A percentile compares a stretch with the other conserved stretches of the same genome.
phyloP scores from a whole-genome alignment of 2,113 vertebrate species.

The Hymenochirus boettgeri region DNA sequence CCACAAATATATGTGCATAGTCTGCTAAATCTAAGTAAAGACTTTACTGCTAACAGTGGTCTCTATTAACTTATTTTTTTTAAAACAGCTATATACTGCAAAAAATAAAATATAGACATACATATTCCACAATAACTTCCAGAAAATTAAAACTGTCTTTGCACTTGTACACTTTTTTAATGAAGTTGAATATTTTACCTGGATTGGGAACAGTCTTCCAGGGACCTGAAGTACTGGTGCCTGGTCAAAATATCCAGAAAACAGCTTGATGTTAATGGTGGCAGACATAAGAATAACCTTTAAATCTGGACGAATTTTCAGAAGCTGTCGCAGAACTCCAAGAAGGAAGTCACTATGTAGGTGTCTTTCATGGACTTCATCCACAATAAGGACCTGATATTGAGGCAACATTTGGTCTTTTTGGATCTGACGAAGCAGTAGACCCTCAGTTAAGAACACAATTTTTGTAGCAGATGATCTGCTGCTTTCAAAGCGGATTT shows the following conservation, averaged over 20 bases:
- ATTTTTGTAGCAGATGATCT: conserved; percentile 71
- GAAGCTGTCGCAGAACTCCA: conserved; percentile 71
- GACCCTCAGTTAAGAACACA: conserved; percentile 84
- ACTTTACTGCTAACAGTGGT: no score
- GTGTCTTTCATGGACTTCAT: conserved; percentile 88
- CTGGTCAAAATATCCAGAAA: conserved; percentile 70
- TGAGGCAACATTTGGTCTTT: conserved; percentile 61
- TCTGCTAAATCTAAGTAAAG: no score
- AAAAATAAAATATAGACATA: no score
- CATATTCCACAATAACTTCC: no score
- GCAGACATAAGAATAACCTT: conserved; percentile 89
- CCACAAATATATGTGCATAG: no score
- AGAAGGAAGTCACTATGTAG: conserved; percentile 85
- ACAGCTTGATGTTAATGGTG: conserved; percentile 88
- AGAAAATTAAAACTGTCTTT: no score
- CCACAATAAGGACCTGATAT: conserved; percentile 76
- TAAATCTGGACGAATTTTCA: conserved; percentile 63
- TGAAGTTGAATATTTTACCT: conserved; percentile 62
- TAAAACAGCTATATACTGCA: no score
- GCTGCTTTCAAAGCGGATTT: conserved; percentile 86
- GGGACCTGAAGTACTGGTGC: conserved; percentile 89
- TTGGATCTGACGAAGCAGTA: conserved; percentile 84
- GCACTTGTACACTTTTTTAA: no score
- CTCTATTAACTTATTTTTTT: no score
- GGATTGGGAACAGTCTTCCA: conserved; percentile 82